Conservation (phyloP, 1,140 invertebrate species). For the Leucophenga varia region DNA sequence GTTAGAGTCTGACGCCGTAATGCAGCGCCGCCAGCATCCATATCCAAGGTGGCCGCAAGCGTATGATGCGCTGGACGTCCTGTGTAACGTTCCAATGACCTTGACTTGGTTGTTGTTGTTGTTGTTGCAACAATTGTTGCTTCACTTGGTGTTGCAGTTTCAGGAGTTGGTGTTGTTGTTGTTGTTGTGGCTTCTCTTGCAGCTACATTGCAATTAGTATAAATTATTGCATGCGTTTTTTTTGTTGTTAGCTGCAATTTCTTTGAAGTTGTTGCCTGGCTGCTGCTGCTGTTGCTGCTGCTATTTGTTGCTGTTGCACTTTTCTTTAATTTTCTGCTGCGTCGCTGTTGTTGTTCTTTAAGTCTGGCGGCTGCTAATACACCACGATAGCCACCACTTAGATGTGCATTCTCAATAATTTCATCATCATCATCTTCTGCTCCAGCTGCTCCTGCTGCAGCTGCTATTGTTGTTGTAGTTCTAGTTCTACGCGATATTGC, state of each 20-base stretch:
- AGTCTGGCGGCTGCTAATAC: no score
- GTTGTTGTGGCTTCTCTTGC: background rate
- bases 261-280: no score
- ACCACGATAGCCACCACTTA: no score
- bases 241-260: no score
- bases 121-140: background rate
- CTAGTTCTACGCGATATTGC: no score
- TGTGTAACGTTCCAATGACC: conserved; percentile 49
- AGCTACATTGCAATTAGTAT: conserved; percentile 14
- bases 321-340: no score
- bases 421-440: no score
- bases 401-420: no score
- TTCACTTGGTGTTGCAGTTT: background rate
- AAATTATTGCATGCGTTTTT: no score
- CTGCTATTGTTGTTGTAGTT: background rate
- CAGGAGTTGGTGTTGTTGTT: background rate
- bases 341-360: background rate
- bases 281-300: no score
- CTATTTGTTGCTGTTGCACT: no score
- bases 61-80: conserved; percentile 40
- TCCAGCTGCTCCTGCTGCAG: background rate
- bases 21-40: conserved; percentile 3
- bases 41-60: background rate
- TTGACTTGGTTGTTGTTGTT: conserved; percentile 34
- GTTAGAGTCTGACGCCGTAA: conserved; percentile 36